Evolutionary conservation across 2,888 invertebrate species (phyloP).

Genomic region (Merodon equestris): DNA sequence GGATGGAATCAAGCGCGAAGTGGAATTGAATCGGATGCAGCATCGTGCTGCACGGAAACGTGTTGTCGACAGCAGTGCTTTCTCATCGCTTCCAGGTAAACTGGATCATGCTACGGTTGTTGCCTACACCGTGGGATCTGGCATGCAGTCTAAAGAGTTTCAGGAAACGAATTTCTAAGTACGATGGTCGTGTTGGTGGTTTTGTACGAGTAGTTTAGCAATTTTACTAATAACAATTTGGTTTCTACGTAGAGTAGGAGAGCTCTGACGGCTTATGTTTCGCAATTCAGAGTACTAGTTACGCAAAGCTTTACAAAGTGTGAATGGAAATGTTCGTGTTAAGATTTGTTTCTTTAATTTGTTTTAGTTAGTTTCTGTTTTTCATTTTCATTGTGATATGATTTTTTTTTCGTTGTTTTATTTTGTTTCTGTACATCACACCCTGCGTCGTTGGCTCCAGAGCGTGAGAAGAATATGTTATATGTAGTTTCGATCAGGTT

Average conservation of each 20-base stretch:
- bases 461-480: conserved; percentile 22
- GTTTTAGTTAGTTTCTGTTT: conserved; percentile 32
- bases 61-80: conserved; percentile 86
- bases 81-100: conserved; percentile 88
- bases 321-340: conserved; percentile 51
- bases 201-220: conserved; percentile 1
- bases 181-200: conserved; percentile 6
- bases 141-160: conserved; percentile 76
- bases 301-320: conserved; percentile 65
- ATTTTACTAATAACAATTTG: conserved; percentile 48
- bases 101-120: conserved; percentile 92
- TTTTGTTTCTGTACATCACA: conserved; percentile 23
- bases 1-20: conserved; percentile 79
- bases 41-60: conserved; percentile 84
- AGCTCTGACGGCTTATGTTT: conserved; percentile 59
- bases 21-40: conserved; percentile 82
- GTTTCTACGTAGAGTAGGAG: conserved; percentile 50
- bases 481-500: conserved; percentile 12
- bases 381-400: conserved; percentile 7
- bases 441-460: conserved; percentile 10
- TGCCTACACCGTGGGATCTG: conserved; percentile 86
- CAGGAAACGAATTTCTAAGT: conserved; percentile 77
- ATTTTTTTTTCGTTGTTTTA: conserved; percentile 6
- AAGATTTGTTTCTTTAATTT: conserved; percentile 50
- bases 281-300: conserved; percentile 44